A percentile compares a stretch with the other conserved stretches of the same genome.
Conservation (phyloP, 1,140 invertebrate species). For the Wiebesia pumilae region DNA sequence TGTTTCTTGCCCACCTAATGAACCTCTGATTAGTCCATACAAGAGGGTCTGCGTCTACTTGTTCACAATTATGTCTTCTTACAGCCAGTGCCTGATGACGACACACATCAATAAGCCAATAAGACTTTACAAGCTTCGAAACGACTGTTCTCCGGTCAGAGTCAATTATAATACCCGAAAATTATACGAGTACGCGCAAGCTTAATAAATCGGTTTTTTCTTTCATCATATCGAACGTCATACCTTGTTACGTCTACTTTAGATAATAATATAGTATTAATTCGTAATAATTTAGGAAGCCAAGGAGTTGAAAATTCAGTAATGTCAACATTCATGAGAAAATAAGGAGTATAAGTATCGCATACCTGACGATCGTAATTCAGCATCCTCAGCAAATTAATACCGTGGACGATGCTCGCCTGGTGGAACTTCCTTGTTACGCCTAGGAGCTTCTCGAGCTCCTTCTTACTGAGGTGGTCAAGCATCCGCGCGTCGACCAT, state of each 20-base stretch:
- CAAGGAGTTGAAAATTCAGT: too few species aligned
- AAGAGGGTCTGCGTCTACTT: constrained; percentile 90
- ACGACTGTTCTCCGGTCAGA: too few species aligned
- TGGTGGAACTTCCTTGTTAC: constrained; percentile 95
- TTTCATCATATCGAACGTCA: too few species aligned
- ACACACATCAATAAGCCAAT: neutral
- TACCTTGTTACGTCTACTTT: too few species aligned
- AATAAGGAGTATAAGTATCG: too few species aligned
- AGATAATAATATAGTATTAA: too few species aligned
- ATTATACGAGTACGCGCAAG: too few species aligned
- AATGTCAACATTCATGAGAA: too few species aligned
- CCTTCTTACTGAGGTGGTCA: constrained; percentile 93
- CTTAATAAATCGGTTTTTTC: too few species aligned
- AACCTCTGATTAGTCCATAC: constrained; percentile 97
- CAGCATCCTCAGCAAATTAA: constrained; percentile 92
- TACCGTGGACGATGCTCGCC: constrained; percentile 93
- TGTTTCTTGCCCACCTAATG: constrained; percentile 92
- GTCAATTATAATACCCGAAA: too few species aligned
- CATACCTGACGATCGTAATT: constrained; percentile 93
- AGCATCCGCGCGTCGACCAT: constrained; percentile 94
- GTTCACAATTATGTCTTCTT: constrained; percentile 90
- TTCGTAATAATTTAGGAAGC: too few species aligned
- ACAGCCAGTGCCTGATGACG: constrained; percentile 85
- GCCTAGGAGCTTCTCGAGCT: constrained; percentile 92
- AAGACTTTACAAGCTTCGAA: too few species aligned